phyloP scores from a whole-genome alignment of 1,140 invertebrate genomes.

The Drosophila gunungcola region DNA sequence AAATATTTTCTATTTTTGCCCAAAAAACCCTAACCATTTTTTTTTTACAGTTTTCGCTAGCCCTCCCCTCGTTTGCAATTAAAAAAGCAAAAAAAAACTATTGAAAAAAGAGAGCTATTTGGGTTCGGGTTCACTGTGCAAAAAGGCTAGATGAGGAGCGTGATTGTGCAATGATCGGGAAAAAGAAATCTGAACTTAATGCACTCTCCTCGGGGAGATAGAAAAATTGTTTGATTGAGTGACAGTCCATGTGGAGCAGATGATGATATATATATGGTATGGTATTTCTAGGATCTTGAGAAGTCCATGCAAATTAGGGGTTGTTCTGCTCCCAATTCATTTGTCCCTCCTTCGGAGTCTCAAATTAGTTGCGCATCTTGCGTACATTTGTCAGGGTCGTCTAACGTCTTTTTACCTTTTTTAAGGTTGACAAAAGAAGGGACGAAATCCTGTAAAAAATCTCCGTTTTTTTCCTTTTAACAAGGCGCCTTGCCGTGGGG shows the following conservation, averaged over 20 bases:
- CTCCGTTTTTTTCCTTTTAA: constrained; percentile 28
- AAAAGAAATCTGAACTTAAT: constrained; percentile 46
- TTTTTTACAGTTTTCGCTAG: constrained; percentile 40
- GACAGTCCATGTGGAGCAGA: constrained; percentile 17
- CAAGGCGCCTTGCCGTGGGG: constrained; percentile 14
- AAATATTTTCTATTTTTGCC: constrained; percentile 78
- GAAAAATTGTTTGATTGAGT: constrained; percentile 60
- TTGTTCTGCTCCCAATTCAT: constrained; percentile 46
- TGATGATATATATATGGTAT: too few relatives aligned
- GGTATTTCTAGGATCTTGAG: constrained; percentile 5
- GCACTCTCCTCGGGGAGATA: constrained; percentile 30
- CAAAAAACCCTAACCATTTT: constrained; percentile 63
- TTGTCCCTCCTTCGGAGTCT: constrained; percentile 35
- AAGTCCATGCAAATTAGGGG: constrained; percentile 31
- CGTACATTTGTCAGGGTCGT: constrained; percentile 15
- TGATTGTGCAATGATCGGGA: constrained; percentile 62
- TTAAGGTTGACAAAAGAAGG: constrained; percentile 53
- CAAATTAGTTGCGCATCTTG: constrained; percentile 59
- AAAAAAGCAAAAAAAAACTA: constrained; percentile 48
- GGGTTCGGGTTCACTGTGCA: constrained; percentile 66
- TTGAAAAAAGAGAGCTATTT: constrained; percentile 16
- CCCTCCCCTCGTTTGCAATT: constrained; percentile 69
- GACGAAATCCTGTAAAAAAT: constrained; percentile 43
- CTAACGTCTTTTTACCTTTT: constrained; percentile 25
- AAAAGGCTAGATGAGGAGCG: constrained; percentile 73